phyloP scores from a whole-genome alignment of 2,113 vertebrate genomes.

The Edolisoma coerulescens region DNA sequence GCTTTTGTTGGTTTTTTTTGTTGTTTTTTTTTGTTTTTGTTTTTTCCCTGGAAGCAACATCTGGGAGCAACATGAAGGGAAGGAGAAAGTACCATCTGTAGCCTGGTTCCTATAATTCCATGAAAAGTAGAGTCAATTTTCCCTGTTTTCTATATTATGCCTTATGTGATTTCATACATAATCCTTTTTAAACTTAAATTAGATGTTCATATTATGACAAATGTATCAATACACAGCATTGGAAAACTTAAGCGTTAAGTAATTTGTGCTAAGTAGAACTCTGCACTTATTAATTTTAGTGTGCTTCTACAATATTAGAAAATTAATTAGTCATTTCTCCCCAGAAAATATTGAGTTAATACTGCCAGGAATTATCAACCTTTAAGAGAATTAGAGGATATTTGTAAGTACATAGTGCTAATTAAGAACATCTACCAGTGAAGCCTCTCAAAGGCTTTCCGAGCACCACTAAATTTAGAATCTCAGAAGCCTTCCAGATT shows the following conservation, averaged over 20 bases:
- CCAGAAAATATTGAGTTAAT: constrained; percentile 10
- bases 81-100: background rate
- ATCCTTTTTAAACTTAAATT: background rate
- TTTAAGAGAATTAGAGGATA: constrained; percentile 11
- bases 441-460: background rate
- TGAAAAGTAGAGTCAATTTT: background rate
- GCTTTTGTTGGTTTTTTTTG: background rate
- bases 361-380: background rate
- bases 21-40: background rate
- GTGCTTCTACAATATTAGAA: background rate
- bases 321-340: background rate
- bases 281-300: background rate
- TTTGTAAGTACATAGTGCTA: background rate
- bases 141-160: background rate
- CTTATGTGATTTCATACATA: background rate
- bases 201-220: background rate
- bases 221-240: background rate
- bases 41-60: background rate
- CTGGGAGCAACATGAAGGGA: background rate
- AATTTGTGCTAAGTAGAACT: background rate
- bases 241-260: background rate
- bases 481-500: background rate
- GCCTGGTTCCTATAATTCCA: background rate
- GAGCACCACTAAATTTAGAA: background rate
- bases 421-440: background rate